Base-by-base conservation (phyloP, 2,888 invertebrate species). In the Noctua janthina region DNA sequence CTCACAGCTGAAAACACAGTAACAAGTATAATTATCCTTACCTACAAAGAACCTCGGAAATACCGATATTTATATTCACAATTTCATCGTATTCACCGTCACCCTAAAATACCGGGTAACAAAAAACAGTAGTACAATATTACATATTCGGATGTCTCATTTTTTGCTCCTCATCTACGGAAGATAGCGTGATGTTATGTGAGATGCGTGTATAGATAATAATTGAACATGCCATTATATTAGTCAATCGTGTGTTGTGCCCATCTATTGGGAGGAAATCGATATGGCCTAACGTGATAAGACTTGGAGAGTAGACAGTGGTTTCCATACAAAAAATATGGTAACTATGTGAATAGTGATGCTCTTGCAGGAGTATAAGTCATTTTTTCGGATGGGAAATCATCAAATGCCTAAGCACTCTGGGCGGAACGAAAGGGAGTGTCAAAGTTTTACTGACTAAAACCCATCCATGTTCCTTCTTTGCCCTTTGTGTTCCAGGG, bases 121-220 rank as follows among this genome's bases (percentile, higher is more conserved):
- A 93, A 94, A 93, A 93, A 94, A 93, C 92, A 76, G 66, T 87
- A 83, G 84, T 87, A 78, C 89, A 90, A 93, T 94, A 94, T 93
- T 92, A 93, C 91, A 91, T 91, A 93, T 92, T 88, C 87, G 91
- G 90, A 93, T 93, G 92, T 93, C 90, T 93, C 90, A 92, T 92
- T 92, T 92, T 93, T 91, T 87, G 90, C 89, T 90, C 89, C 92
- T 92, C 93, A 87, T 89, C 88, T 88, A 76, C 80, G 79, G 15
- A 3, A 3, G 66, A 87, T 85, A 84, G 87, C 85, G 87, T 85
- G 87, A 74, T 72, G 87, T 20, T 85, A 85, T 83, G 87, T 85
- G 86, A 86, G 85, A 79, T 84, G 84, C 86, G 81, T 78, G 83
- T 83, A n/a, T 59, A 17, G 79, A 71, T 80, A 87, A 76, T 84